A percentile compares a stretch with the other conserved stretches of the same genome.
phyloP scores from a whole-genome alignment of 2,888 invertebrate genomes.

The Oasisia sp. region DNA sequence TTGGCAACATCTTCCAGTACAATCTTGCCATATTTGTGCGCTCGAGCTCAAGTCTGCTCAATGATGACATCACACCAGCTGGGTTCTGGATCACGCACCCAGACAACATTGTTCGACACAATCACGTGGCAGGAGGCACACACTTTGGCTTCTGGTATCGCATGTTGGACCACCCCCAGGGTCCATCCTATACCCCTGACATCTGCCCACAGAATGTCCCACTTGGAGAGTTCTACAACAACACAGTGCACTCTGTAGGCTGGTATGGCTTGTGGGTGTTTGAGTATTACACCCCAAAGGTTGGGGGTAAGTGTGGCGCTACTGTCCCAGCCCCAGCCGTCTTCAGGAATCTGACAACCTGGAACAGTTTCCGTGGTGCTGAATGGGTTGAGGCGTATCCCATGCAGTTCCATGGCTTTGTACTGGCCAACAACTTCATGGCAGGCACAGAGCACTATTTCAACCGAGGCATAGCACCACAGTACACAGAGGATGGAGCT shows the following conservation, averaged over 20 bases:
- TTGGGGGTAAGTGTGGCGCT: conserved; percentile 34
- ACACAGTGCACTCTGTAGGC: conserved; percentile 47
- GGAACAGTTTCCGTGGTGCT: conserved; percentile 48
- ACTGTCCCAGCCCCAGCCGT: conserved; percentile 37
- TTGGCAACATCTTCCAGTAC: conserved; percentile 41
- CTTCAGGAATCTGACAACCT: conserved; percentile 42
- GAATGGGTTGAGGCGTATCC: conserved; percentile 45
- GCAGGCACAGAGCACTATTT: conserved; percentile 43
- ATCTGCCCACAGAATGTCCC: conserved; percentile 42
- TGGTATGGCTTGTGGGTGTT: conserved; percentile 51
- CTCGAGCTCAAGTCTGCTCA: conserved; percentile 43
- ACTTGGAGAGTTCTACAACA: conserved; percentile 43
- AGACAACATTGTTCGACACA: conserved; percentile 44
- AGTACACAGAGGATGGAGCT: conserved; percentile 26
- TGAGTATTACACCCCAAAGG: conserved; percentile 39
- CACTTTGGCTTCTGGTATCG: conserved; percentile 50
- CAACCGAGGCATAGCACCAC: not conserved
- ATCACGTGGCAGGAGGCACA: conserved; percentile 46
- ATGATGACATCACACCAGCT: conserved; percentile 49
- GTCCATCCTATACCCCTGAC: conserved; percentile 42
- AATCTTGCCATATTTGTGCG: conserved; percentile 41
- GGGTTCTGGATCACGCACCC: conserved; percentile 47
- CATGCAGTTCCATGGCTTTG: conserved; percentile 44
- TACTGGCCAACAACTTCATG: conserved; percentile 40
- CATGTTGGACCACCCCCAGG: conserved; percentile 45